A percentile compares a stretch with the other conserved stretches of the same genome.
Evolutionary conservation across 2,888 invertebrate genomes (phyloP).

Genomic region (Linyphia triangularis): DNA sequence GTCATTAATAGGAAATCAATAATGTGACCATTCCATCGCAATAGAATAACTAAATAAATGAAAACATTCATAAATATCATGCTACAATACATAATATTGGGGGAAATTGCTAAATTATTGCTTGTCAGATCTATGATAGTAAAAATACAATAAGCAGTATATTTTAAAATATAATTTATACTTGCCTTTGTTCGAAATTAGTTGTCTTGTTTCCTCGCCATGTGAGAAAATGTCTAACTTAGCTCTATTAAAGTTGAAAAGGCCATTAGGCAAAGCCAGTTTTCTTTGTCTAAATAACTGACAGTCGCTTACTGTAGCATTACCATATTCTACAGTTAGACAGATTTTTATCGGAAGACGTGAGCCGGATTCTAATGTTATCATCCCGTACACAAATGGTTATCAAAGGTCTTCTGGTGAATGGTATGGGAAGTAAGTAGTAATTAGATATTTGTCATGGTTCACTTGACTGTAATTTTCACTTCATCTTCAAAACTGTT

Average conservation of each 20-base stretch:
- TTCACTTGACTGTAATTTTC: conserved; percentile 43
- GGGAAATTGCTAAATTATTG: too few relatives aligned
- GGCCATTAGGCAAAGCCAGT: conserved; percentile 2
- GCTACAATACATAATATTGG: too few relatives aligned
- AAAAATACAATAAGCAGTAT: too few relatives aligned
- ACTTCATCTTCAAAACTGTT: conserved; percentile 37
- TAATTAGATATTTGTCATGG: conserved; percentile 66
- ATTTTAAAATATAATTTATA: not conserved
- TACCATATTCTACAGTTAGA: conserved; percentile 60
- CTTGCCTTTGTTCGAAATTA: conserved; percentile 15
- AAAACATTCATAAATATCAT: too few relatives aligned
- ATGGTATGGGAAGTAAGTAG: conserved; percentile 50
- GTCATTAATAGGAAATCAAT: too few relatives aligned
- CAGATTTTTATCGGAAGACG: conserved; percentile 59
- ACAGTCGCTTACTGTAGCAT: conserved; percentile 20
- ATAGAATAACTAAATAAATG: too few relatives aligned
- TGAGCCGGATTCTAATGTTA: conserved; percentile 50
- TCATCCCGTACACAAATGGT: not conserved
- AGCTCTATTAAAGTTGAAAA: conserved; percentile 10
- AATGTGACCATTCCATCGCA: too few relatives aligned
- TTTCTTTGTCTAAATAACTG: conserved; percentile 51
- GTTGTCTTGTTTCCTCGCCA: not conserved
- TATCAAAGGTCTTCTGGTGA: conserved; percentile 7
- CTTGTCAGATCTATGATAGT: too few relatives aligned
- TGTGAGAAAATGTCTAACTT: conserved; percentile 18